phyloP scores from a whole-genome alignment of 1,140 invertebrate species.

The Cydia pomonella region DNA sequence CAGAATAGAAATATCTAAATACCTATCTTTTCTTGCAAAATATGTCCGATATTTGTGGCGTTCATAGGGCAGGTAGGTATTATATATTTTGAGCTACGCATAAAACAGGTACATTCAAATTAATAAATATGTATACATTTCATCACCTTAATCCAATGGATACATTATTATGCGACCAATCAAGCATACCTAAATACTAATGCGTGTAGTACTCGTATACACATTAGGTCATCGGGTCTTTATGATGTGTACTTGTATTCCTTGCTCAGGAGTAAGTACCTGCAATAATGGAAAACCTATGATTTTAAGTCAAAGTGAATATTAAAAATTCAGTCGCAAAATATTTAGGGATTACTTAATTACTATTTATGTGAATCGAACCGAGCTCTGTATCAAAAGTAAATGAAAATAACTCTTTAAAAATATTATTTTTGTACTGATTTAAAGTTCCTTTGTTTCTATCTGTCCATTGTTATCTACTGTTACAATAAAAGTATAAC shows the following conservation, averaged over 20 bases:
- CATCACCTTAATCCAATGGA: no score
- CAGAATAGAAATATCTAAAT: not conserved
- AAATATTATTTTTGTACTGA: slow-evolving; percentile 23
- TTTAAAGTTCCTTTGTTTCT: slow-evolving; percentile 27
- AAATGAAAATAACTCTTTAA: no score
- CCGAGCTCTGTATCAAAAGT: no score
- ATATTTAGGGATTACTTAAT: not conserved
- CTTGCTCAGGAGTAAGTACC: no score
- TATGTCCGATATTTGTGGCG: not conserved
- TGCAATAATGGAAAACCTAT: not conserved
- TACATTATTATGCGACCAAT: no score
- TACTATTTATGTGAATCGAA: no score
- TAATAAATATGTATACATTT: no score
- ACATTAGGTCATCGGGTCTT: no score
- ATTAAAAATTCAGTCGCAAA: not conserved
- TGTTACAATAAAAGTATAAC: slow-evolving; percentile 7
- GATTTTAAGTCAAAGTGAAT: not conserved
- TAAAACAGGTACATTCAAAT: no score
- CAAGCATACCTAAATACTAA: no score
- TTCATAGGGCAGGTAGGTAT: not conserved
- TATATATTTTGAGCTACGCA: not conserved
- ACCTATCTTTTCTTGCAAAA: not conserved
- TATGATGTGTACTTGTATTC: no score
- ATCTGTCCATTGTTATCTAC: slow-evolving; percentile 25
- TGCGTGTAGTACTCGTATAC: no score